Evolutionary conservation across 2,113 vertebrate genomes (phyloP).

Genomic region (Hippolais icterina): DNA sequence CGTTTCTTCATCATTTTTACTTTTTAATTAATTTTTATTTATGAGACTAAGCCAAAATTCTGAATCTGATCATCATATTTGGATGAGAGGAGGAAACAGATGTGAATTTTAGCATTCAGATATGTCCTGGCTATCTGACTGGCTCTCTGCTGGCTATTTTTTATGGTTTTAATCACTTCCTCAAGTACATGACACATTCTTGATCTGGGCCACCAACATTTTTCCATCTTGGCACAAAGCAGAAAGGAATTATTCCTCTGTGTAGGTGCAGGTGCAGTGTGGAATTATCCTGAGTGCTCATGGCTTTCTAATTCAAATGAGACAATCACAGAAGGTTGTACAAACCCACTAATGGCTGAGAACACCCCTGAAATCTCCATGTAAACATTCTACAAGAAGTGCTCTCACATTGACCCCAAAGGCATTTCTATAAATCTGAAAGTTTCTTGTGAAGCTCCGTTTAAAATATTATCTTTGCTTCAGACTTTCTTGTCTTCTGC

Average conservation of each 20-base stretch:
- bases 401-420: neutral
- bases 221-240: neutral
- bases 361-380: neutral
- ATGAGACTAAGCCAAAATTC: neutral
- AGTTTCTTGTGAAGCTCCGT: neutral
- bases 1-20: neutral
- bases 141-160: neutral
- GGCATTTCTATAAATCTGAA: neutral
- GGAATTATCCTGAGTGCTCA: neutral
- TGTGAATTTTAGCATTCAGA: slow-evolving; percentile 2
- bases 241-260: neutral
- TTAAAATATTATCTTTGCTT: slow-evolving; percentile 19
- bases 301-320: slow-evolving; percentile 35
- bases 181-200: neutral
- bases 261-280: slow-evolving; percentile 14
- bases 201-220: neutral
- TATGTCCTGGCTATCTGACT: neutral
- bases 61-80: neutral
- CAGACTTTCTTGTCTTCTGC: slow-evolving; percentile 27
- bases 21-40: neutral
- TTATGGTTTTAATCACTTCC: slow-evolving; percentile 8
- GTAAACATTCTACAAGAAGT: neutral
- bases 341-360: neutral
- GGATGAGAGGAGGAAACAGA: slow-evolving; percentile 7
- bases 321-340: neutral